Evolutionary conservation across 2,888 invertebrate species (phyloP), one percentile per base, ranked within the genome.

Genomic region (Drosophila flavopinicola): DNA sequence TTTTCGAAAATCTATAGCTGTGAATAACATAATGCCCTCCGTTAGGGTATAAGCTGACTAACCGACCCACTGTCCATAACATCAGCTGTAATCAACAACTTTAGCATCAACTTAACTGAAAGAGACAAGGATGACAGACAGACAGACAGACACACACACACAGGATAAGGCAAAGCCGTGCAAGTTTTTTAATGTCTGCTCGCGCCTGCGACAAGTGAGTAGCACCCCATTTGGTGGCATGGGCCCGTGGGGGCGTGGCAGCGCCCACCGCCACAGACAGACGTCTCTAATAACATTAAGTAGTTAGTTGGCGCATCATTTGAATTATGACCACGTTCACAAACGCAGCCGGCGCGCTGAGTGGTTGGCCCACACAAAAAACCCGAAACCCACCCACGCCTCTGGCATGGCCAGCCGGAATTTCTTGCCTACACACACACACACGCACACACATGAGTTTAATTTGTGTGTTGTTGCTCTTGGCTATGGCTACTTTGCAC

Each of bases 211-310:
- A 57, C 37, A 56, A 52, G 42, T 42, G 42, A 17, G 41, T 15
- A 38, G 58, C 53, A 49, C 37, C 58, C 45, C 23, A 42, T 56
- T n/a, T n/a, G n/a, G n/a, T n/a, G n/a, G n/a, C n/a, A n/a, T n/a
- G n/a, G n/a, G n/a, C n/a, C n/a, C n/a, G n/a, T 17, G 37, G 10
- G 59, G 75, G 72, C 67, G 66, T 76, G 80, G 65, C 56, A 20
- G 27, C 37, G 49, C 17, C 61, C 30, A 38, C 39, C 53, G 49
- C 49, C 58, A 42, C 53, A 72, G 70, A 78, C 66, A 80, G 70
- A 78, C 66, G 78, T 68, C 73, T 68, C 80, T 85, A 80, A 80
- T 85, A 80, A 78, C 80, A 85, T 85, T 80, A 80, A 73, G 83
- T 85, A 85, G 83, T 80, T 82, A 67, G 85, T 57, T 57, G 74